phyloP scores from a whole-genome alignment of 2,797 vertebrate genomes.

The Bradypus variegatus region DNA sequence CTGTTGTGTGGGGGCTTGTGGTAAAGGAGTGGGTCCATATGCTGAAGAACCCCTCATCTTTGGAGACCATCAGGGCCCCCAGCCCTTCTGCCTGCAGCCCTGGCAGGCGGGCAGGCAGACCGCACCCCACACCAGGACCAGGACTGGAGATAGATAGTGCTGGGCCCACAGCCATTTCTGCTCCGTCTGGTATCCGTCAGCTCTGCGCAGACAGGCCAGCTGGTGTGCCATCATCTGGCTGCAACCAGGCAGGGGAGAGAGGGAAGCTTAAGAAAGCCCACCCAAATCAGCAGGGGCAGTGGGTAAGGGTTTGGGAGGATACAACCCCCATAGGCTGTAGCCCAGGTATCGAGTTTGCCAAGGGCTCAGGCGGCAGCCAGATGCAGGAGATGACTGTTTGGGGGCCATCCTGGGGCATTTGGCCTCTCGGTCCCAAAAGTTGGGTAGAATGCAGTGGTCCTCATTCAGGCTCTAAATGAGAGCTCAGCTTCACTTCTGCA shows the following conservation, averaged over 20 bases:
- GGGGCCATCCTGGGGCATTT: background rate
- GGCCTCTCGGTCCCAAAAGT: background rate
- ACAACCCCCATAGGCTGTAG: background rate
- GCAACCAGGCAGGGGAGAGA: constrained; percentile 59
- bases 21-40: background rate
- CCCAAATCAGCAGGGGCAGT: constrained; percentile 55
- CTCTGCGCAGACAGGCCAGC: constrained; percentile 73
- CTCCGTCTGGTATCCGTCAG: constrained; percentile 70
- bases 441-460: background rate
- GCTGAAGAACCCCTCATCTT: constrained; percentile 32
- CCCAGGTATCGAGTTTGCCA: constrained; percentile 25
- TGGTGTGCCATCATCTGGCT: constrained; percentile 71
- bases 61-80: constrained; percentile 35
- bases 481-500: background rate
- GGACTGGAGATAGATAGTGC: constrained; percentile 62
- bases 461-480: background rate
- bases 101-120: constrained; percentile 60
- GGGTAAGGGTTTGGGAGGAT: constrained; percentile 27
- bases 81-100: constrained; percentile 46
- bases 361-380: constrained; percentile 5
- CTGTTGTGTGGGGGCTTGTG: background rate
- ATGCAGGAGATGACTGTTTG: background rate
- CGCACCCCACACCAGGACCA: constrained; percentile 60
- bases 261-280: constrained; percentile 60
- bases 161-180: constrained; percentile 70